Evolutionary conservation across 1,140 invertebrate species (phyloP), one percentile per base, ranked within the genome.

Genomic region (Brachionus angularis): DNA sequence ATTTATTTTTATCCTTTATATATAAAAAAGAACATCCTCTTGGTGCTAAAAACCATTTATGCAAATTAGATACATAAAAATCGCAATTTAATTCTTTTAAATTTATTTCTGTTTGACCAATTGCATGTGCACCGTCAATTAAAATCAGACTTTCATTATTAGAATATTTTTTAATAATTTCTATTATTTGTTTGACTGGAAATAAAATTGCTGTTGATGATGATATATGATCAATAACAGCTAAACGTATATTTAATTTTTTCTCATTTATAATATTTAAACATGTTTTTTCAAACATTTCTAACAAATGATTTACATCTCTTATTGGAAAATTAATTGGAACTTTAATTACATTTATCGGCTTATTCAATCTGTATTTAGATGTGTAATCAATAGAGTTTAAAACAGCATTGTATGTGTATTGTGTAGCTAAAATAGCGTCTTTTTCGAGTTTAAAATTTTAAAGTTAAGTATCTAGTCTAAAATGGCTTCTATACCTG

Each of bases 31-130:
- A 64, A 31, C 58, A 64, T 18, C 39, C 58, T 64, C 42, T 46
- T n/a, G 58, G 39, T 29, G 39, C n/a, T 31, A 46, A 33, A 29
- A 64, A 46, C 58, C 58, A 64, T 64, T 64, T 64, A 64, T 64
- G 58, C 16, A 64, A 46, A 46, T 46, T 64, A 18, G 39, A 46
- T 29, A 64, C 42, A 64, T 64, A 64, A 64, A 46, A 64, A 47
- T 64, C 58, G 47, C 58, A 47, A 33, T 64, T 25, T 10, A 46
- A 46, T 39, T 29, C 29, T 27, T 47, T 25, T 31, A 64, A 46
- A 14, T 47, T 14, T 12, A 46, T 23, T 7, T 47, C n/a, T n/a
- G 29, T 46, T 25, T 64, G 58, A 25, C 58, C 58, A 18, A 46
- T 25, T 8, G 39, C 42, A 21, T 64, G 58, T 31, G 58, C 58